Evolutionary conservation across 2,797 vertebrate genomes (phyloP).

Genomic region (Coccyzus lansbergi): DNA sequence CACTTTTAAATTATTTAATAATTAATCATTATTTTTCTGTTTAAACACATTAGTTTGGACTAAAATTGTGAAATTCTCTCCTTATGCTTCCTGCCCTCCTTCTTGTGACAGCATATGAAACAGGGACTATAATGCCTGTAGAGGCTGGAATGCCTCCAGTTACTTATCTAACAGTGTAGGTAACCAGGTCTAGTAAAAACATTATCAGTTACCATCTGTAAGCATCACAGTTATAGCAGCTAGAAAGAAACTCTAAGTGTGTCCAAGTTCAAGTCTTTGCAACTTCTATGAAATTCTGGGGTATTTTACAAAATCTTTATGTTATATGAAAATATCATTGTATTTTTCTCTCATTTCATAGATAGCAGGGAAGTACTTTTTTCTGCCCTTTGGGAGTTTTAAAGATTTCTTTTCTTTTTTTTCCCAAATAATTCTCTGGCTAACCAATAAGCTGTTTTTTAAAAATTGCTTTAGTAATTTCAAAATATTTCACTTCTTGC

Average conservation of each 20-base stretch:
- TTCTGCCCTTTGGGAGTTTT: constrained; percentile 21
- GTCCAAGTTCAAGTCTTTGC: not conserved
- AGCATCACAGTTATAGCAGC: not conserved
- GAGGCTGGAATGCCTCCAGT: not conserved
- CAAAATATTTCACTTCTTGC: constrained; percentile 1
- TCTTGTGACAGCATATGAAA: not conserved
- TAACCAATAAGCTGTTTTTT: not conserved
- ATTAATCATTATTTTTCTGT: not conserved
- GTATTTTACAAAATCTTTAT: not conserved
- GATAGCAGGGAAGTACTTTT: not conserved
- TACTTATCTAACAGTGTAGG: not conserved
- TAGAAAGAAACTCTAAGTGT: not conserved
- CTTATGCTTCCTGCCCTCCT: not conserved
- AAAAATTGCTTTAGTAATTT: constrained; percentile 5
- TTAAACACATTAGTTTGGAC: not conserved
- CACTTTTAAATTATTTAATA: not conserved
- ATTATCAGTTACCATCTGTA: not conserved
- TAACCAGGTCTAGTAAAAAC: not conserved
- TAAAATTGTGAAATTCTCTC: not conserved
- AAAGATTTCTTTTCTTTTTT: not conserved
- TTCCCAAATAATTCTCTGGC: not conserved
- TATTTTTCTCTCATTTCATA: constrained; percentile 22
- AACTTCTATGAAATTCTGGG: not conserved
- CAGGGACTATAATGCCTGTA: not conserved
- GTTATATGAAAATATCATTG: constrained; percentile 3